Conservation (phyloP, 2,888 invertebrate species). For the Nomada ruficornis region DNA sequence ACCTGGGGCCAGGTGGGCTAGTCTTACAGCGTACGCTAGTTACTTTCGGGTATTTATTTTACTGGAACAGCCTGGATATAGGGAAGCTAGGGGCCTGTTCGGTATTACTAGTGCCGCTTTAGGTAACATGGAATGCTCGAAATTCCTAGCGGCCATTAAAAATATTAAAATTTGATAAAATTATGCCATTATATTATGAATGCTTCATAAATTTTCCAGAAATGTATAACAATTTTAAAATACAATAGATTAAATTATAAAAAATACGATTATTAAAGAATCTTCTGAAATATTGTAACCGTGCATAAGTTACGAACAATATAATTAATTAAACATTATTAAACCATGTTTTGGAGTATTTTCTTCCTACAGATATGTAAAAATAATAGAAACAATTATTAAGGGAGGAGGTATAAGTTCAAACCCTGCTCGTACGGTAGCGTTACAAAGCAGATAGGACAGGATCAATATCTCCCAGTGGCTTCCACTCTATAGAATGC, state of each 20-base stretch:
- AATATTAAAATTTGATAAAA: background rate
- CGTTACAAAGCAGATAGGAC: background rate
- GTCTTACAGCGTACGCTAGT: background rate
- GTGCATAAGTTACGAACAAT: background rate
- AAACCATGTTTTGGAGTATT: background rate
- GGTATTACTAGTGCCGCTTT: no score
- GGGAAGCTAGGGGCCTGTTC: background rate
- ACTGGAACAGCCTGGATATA: background rate
- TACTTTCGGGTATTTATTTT: background rate
- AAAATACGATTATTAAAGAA: background rate
- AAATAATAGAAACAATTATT: background rate
- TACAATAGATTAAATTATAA: background rate
- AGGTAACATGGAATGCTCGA: no score
- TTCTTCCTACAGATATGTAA: background rate
- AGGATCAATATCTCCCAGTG: background rate
- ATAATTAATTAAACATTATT: background rate
- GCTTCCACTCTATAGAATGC: slow-evolving; percentile 29
- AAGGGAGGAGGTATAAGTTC: background rate
- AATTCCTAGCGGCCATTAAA: no score
- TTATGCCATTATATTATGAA: background rate
- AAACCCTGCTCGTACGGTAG: background rate
- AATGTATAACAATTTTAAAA: background rate
- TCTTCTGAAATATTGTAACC: background rate
- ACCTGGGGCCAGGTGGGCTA: background rate
- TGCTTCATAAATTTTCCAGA: no score